A percentile compares a stretch with the other conserved stretches of the same genome.
Conservation (phyloP, 2,113 vertebrate species). For the Chrysemys picta region DNA sequence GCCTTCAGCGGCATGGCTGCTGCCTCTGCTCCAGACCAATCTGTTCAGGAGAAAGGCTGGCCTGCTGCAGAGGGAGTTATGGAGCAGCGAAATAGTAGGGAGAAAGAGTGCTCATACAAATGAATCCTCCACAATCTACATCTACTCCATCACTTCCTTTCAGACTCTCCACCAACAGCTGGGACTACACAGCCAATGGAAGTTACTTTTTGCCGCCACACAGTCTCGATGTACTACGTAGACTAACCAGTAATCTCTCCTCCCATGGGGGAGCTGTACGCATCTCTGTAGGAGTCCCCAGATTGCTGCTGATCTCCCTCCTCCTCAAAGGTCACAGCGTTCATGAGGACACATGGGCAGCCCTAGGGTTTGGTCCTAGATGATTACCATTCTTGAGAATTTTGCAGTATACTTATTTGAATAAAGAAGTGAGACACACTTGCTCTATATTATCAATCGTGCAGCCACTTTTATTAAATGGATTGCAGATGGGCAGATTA, state of each 20-base stretch:
- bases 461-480: background rate
- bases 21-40: background rate
- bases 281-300: background rate
- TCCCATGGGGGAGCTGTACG: background rate
- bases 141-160: background rate
- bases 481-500: background rate
- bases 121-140: background rate
- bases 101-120: background rate
- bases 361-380: background rate
- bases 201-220: background rate
- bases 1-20: fast-evolving
- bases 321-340: background rate
- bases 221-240: background rate
- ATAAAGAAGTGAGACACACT: background rate
- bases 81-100: fast-evolving
- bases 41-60: background rate
- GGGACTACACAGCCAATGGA: background rate
- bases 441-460: too few species aligned
- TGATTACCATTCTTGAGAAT: background rate
- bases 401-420: background rate
- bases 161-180: background rate
- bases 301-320: background rate
- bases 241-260: background rate
- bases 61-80: background rate
- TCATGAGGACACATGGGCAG: background rate